Percentiles rank a stretch among this genome's conserved stretches.
phyloP scores from a whole-genome alignment of 92 coral and sea anemone genomes.

The Diadumene lineata region DNA sequence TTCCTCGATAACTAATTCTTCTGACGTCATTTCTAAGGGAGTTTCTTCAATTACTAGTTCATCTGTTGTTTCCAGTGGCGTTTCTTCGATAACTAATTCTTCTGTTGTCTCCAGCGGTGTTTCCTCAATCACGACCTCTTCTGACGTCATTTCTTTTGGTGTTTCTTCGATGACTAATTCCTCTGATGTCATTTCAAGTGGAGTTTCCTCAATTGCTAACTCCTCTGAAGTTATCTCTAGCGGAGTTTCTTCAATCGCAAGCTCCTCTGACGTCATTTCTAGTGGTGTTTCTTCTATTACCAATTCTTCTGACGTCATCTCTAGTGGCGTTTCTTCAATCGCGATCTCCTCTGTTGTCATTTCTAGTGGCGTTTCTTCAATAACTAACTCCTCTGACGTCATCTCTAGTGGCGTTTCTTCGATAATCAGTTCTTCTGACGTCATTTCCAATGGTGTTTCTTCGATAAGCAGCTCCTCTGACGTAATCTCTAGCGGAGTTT shows the following conservation, averaged over 20 bases:
- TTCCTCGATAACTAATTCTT: background rate
- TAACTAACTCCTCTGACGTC: background rate
- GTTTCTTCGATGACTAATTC: constrained; percentile 1
- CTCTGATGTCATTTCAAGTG: background rate
- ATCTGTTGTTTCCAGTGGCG: background rate
- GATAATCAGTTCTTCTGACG: background rate
- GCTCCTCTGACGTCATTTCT: constrained; percentile 2
- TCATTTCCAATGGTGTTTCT: background rate
- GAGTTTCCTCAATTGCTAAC: background rate
- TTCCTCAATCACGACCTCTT: background rate
- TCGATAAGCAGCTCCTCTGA: background rate
- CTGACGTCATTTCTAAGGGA: constrained; percentile 10
- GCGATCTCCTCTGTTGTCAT: constrained; percentile 5
- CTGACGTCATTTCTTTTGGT: constrained; percentile 5
- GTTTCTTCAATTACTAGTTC: background rate
- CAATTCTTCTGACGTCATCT: constrained; percentile 12
- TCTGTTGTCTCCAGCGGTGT: constrained; percentile 5
- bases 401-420: background rate
- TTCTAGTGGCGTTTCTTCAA: constrained; percentile 13
- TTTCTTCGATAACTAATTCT: background rate
- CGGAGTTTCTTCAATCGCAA: background rate
- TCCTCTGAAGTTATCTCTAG: constrained; percentile 16
- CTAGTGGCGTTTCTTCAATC: constrained; percentile 13
- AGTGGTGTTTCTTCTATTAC: constrained; percentile 5
- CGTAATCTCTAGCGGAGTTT: background rate